A percentile compares a stretch with the other conserved stretches of the same genome.
These are phyloP conservation scores for Upupa epops DNA, from an alignment of 2,113 vertebrate species.

Conservation along the genomic window DNA sequence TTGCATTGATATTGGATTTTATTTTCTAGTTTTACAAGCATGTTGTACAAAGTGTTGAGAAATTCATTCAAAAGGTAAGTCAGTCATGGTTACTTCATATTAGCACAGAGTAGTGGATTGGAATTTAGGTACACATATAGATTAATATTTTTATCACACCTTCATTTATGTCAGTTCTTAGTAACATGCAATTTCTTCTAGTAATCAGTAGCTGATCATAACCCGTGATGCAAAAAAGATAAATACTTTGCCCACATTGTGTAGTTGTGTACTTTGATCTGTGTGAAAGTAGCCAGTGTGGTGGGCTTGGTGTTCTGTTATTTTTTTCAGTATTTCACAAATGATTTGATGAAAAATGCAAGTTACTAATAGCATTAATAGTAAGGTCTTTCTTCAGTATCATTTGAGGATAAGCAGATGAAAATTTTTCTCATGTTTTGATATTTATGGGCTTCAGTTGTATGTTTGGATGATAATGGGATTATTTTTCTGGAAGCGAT, in stretches of 20 bases:
- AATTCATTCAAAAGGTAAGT: conserved; percentile 97
- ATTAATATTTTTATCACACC: neutral
- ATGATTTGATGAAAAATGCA: neutral
- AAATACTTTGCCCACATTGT: neutral
- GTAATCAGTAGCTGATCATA: neutral
- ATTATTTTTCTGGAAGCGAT: neutral
- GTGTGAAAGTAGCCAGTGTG: neutral
- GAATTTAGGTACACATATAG: neutral
- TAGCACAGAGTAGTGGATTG: neutral
- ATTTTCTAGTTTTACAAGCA: conserved; percentile 97
- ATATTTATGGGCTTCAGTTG: neutral
- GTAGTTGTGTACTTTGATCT: neutral
- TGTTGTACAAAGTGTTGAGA: conserved; percentile 98
- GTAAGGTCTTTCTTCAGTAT: neutral
- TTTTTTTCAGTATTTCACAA: neutral
- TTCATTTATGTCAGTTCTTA: neutral
- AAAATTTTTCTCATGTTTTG: neutral
- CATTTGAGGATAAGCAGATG: neutral
- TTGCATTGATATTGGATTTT: conserved; percentile 9
- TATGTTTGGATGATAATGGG: neutral
- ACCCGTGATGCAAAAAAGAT: neutral
- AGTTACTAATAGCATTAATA: neutral
- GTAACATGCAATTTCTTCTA: neutral
- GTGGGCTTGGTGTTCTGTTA: neutral
- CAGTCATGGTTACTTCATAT: neutral